Conservation (phyloP, 2,113 vertebrate species). For the Brachirus orientalis region DNA sequence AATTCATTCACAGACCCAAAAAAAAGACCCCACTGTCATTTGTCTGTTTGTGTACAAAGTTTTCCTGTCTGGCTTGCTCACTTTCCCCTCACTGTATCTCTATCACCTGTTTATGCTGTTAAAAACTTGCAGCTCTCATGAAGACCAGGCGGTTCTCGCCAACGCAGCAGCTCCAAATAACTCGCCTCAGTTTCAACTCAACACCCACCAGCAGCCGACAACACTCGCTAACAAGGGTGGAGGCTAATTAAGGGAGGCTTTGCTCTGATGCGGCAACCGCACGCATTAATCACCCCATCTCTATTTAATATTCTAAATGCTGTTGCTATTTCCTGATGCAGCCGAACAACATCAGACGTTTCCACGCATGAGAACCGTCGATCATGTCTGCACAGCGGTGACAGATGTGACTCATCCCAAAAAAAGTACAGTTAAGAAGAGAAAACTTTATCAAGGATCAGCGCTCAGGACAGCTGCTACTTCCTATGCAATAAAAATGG, state of each 20-base stretch:
- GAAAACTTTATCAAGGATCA: no score
- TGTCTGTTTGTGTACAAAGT: conserved; percentile 2
- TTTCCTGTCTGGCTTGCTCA: conserved; percentile 1
- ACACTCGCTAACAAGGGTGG: conserved; percentile 38
- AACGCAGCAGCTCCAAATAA: conserved; percentile 66
- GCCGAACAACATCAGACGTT: not conserved
- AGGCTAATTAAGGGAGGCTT: conserved; percentile 72
- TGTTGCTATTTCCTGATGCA: conserved; percentile 2
- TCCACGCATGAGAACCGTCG: no score
- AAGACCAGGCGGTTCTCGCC: conserved; percentile 43
- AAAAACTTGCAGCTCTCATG: conserved; percentile 38
- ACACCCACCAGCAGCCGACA: conserved; percentile 61
- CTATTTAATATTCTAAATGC: conserved; percentile 60
- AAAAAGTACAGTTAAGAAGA: no score
- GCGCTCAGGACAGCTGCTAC: no score
- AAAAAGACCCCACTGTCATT: not conserved
- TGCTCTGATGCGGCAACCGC: conserved; percentile 54
- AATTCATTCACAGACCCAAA: no score
- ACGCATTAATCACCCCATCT: conserved; percentile 74
- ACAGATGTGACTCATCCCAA: no score
- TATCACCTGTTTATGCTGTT: conserved; percentile 31
- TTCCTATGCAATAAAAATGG: no score
- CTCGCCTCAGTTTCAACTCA: conserved; percentile 54
- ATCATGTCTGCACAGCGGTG: no score
- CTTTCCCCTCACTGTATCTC: conserved; percentile 6